Conservation (phyloP, 2,113 vertebrate genomes). For the Tyto alba region DNA sequence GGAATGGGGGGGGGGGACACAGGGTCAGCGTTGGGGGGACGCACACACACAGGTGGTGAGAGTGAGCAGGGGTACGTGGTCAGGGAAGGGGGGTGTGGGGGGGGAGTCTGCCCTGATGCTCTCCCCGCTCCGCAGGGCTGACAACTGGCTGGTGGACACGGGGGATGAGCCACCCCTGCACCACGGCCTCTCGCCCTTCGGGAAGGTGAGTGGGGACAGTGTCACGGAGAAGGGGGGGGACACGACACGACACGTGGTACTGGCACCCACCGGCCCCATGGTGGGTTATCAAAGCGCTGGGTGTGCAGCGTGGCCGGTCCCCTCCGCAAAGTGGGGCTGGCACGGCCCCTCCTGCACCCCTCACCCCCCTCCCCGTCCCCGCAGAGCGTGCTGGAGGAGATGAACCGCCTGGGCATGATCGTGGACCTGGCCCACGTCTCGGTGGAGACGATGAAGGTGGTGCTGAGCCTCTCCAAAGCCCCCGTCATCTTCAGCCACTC, state of each 20-base stretch:
- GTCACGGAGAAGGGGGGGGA: too few species aligned
- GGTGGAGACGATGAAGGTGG: constrained; percentile 77
- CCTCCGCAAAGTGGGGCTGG: rapidly evolving
- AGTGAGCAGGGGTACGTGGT: rapidly evolving
- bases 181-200: constrained; percentile 82
- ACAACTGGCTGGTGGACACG: constrained; percentile 91
- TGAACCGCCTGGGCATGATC: constrained; percentile 94
- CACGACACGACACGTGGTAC: too few species aligned
- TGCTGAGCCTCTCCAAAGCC: constrained; percentile 76
- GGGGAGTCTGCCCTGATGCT: too few species aligned
- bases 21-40: rapidly evolving
- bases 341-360: rapidly evolving
- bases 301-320: too few species aligned
- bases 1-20: not conserved
- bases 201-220: constrained; percentile 75
- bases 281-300: too few species aligned
- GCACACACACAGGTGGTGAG: too few species aligned
- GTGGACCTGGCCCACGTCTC: constrained; percentile 88
- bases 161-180: constrained; percentile 58
- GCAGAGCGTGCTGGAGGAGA: constrained; percentile 81
- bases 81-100: not conserved
- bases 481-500: constrained; percentile 97
- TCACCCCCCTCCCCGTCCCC: not conserved
- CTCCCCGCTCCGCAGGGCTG: constrained; percentile 71
- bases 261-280: too few species aligned